Percentiles rank a stretch among this genome's conserved stretches.
phyloP scores from a whole-genome alignment of 53 echinoderm and acorn worm genomes.

The Echinometra lucunter region DNA sequence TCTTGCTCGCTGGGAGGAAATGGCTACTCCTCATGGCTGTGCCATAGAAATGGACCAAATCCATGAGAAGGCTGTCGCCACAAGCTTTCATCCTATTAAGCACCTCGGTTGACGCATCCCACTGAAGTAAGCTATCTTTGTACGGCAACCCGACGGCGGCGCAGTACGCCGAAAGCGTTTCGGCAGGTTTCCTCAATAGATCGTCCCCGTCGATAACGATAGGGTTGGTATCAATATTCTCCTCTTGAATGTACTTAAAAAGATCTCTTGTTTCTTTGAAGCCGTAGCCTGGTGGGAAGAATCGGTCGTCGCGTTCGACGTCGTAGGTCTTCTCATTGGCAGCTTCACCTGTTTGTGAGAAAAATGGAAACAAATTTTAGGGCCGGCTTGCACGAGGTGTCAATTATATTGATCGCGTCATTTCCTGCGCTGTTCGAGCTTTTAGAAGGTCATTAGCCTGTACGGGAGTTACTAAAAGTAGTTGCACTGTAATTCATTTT shows the following conservation, averaged over 20 bases:
- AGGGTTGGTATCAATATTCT: constrained; percentile 31
- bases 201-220: constrained; percentile 51
- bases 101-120: constrained; percentile 28
- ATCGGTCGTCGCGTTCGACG: constrained; percentile 45
- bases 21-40: constrained; percentile 49
- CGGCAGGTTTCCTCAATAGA: constrained; percentile 39
- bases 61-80: constrained; percentile 10
- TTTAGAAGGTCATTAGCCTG: no score
- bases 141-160: constrained; percentile 10
- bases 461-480: no score
- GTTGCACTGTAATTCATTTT: no score
- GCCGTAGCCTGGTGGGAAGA: not conserved
- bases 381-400: no score
- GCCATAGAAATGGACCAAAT: constrained; percentile 23
- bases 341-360: not conserved
- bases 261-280: constrained; percentile 15
- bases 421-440: no score
- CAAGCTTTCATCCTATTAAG: constrained; percentile 1
- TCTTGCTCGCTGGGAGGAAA: constrained; percentile 40
- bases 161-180: constrained; percentile 18
- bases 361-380: not conserved
- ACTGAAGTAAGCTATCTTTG: not conserved
- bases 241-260: constrained; percentile 16
- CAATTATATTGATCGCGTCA: no score
- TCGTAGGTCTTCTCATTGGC: constrained; percentile 44